A percentile compares a stretch with the other conserved stretches of the same genome.
phyloP scores from a whole-genome alignment of 2,113 vertebrate species.

The Aptenodytes patagonicus region DNA sequence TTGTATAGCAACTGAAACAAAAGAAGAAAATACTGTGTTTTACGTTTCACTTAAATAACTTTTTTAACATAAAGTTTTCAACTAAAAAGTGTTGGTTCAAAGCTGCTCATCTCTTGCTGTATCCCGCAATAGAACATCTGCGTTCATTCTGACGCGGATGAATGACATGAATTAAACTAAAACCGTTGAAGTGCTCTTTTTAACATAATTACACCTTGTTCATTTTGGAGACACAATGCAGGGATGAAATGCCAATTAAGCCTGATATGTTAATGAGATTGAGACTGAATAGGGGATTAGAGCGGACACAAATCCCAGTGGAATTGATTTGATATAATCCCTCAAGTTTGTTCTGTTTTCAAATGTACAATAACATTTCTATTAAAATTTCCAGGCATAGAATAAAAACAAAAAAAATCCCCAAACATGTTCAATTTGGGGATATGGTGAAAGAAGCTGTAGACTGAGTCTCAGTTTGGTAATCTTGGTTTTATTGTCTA shows the following conservation, averaged over 20 bases:
- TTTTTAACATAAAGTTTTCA: constrained; percentile 73
- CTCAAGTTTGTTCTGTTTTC: constrained; percentile 62
- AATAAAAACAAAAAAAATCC: not conserved
- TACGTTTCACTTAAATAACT: constrained; percentile 75
- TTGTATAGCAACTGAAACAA: constrained; percentile 74
- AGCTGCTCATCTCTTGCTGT: constrained; percentile 62
- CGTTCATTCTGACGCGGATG: constrained; percentile 73
- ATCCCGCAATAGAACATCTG: constrained; percentile 78
- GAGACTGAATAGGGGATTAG: constrained; percentile 72
- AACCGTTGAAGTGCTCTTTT: constrained; percentile 66
- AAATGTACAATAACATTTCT: constrained; percentile 35
- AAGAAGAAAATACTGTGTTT: constrained; percentile 72
- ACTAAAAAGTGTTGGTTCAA: constrained; percentile 65
- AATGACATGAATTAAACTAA: constrained; percentile 71
- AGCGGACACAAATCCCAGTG: constrained; percentile 63
- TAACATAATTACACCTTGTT: constrained; percentile 81
- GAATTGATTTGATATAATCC: constrained; percentile 66
- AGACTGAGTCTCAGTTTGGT: not conserved
- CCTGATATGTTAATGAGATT: constrained; percentile 72
- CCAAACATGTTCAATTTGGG: not conserved
- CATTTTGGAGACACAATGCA: constrained; percentile 74
- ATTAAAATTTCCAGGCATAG: constrained; percentile 9
- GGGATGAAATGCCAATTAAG: constrained; percentile 81
- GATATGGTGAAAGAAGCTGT: constrained; percentile 15
- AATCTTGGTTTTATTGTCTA: not conserved